Conservation (phyloP, 2,113 vertebrate species). For the Progne subis region DNA sequence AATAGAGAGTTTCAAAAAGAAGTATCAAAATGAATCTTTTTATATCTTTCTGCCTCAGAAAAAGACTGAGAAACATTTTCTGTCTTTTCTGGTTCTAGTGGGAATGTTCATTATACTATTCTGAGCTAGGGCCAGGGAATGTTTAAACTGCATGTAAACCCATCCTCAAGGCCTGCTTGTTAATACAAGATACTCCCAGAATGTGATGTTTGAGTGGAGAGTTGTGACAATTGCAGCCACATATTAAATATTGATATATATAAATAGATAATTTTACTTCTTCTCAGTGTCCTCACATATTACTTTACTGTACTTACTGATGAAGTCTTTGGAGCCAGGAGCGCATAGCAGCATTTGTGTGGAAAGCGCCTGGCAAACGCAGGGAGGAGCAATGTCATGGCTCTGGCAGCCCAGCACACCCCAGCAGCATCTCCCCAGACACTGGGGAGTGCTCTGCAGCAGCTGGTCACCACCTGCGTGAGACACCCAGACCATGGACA, state of each 20-base stretch:
- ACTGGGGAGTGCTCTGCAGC: background rate
- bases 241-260: background rate
- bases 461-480: background rate
- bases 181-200: background rate
- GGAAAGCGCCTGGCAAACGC: background rate
- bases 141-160: background rate
- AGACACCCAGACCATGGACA: background rate
- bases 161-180: background rate
- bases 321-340: background rate
- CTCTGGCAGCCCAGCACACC: background rate
- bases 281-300: background rate
- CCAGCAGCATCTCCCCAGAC: background rate
- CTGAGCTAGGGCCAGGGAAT: background rate
- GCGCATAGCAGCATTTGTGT: background rate
- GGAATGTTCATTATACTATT: background rate
- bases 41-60: background rate
- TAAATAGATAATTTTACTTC: background rate
- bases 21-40: background rate
- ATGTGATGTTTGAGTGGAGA: background rate
- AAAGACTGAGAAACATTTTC: background rate
- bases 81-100: background rate
- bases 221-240: background rate
- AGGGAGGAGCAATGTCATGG: rapidly evolving
- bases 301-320: background rate
- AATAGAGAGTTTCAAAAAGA: background rate